Percentiles rank a stretch among this genome's conserved stretches.
phyloP scores from a whole-genome alignment of 2,797 vertebrate species.

The Ispidina lecontei region DNA sequence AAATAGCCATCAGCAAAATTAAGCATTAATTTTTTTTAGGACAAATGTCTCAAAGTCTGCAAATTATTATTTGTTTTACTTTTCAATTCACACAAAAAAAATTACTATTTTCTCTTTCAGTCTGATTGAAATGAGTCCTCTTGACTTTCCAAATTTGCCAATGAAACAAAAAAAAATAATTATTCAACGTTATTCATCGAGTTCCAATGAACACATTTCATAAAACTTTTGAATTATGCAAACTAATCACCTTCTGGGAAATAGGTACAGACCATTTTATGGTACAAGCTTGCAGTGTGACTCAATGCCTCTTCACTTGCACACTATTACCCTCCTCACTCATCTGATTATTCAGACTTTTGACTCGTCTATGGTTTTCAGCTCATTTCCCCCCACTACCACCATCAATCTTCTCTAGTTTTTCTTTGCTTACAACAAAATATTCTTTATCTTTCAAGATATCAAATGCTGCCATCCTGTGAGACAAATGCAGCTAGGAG shows the following conservation, averaged over 20 bases:
- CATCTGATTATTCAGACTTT: slow-evolving; percentile 17
- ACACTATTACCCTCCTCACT: background rate
- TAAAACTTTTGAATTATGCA: slow-evolving; percentile 59
- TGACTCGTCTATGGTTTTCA: background rate
- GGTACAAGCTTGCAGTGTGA: slow-evolving; percentile 25
- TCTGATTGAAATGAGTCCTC: slow-evolving; percentile 38
- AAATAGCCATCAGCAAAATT: background rate
- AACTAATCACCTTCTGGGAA: slow-evolving; percentile 71
- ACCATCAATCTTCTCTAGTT: background rate
- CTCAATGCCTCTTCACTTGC: slow-evolving; percentile 42
- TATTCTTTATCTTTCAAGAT: slow-evolving; percentile 17
- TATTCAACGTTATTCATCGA: slow-evolving; percentile 42
- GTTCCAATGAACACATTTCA: slow-evolving; percentile 52
- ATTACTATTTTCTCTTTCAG: background rate
- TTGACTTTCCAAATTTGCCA: slow-evolving; percentile 48
- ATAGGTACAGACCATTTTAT: slow-evolving; percentile 44
- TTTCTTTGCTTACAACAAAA: slow-evolving; percentile 10
- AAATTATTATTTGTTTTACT: slow-evolving; percentile 9
- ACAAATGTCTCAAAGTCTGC: background rate
- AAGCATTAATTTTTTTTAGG: background rate
- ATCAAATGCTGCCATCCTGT: background rate
- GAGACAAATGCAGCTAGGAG: background rate
- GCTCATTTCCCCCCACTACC: background rate
- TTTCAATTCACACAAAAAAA: background rate
- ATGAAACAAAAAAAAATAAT: background rate